Evolutionary conservation across 2,797 vertebrate species (phyloP), one percentile per base, ranked within the genome.

Genomic region (Mormyrops attenuatus): DNA sequence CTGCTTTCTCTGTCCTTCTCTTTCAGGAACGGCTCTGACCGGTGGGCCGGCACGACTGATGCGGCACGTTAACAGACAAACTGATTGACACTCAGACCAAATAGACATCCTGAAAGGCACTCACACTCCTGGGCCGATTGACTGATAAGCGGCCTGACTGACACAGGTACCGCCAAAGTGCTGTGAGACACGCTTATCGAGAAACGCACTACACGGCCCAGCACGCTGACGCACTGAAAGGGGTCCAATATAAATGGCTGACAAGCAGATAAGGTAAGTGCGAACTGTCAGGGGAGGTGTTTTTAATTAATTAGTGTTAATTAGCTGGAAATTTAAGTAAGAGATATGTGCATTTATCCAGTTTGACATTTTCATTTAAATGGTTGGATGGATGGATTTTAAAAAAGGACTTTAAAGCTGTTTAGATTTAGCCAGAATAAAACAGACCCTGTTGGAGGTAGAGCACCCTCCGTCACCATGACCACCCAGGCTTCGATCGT

Each of bases 191-290:
- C 73, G 60, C 69, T 90, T 82, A 84, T 90, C 0, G 15, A 90
- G 91, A 26, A 90, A 92, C 88, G 44, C 66, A 13, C 3, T 4
- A 20, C 34, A 15, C 84, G 34, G 69, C 15, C 30, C 38, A 6
- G 30, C 9, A 82, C 41, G 66, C 91, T 85, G 90, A 91, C 92
- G 90, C 86, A 91, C 91, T 90, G 85, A 89, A 90, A 87, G 22
- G 91, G 94, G 93, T 90, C 91, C 91, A 7, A 94, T 88, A 95
- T 96, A 96, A 96, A 97, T 97, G 96, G 96, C 96, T 95, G 94
- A 96, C 95, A 96, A 96, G 93, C 95, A 96, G 93, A 96, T 97
- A 95, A 97, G 96, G 96, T 96, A 89, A 93, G 41, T 80, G 9
- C 8, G 1, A 41, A 15, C 26, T 52, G 69, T 49, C 66, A 53